phyloP scores from a whole-genome alignment of 2,113 vertebrate genomes.

The Poeciliopsis retropinna region DNA sequence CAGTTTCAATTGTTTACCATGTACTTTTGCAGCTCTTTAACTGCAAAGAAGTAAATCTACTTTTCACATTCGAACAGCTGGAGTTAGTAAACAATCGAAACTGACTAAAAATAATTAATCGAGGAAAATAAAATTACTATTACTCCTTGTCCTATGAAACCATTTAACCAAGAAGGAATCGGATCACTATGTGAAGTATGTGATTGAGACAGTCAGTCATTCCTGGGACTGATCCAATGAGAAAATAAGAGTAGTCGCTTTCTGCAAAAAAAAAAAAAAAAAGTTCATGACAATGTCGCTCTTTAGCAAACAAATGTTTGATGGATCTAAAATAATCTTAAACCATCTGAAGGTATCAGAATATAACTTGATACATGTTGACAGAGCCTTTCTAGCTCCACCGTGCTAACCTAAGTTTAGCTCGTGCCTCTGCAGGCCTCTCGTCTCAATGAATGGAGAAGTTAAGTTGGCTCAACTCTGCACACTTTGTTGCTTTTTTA shows the following conservation, averaged over 20 bases:
- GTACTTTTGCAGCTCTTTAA: not conserved
- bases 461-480: conserved; percentile 32
- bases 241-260: not conserved
- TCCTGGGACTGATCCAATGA: not conserved
- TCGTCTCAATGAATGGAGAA: conserved; percentile 76
- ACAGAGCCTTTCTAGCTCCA: conserved; percentile 36
- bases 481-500: conserved; percentile 4
- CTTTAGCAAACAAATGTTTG: not conserved
- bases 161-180: not conserved
- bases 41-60: not conserved
- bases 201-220: not conserved
- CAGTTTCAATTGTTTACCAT: not conserved
- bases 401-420: conserved; percentile 71
- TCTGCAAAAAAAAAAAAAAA: no score
- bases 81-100: not conserved
- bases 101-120: not conserved
- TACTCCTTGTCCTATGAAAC: not conserved
- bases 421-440: conserved; percentile 67
- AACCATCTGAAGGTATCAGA: not conserved
- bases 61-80: not conserved
- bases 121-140: not conserved
- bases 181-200: not conserved
- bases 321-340: not conserved
- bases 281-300: no score
- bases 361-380: not conserved